Percentiles rank a stretch among this genome's conserved stretches.
Evolutionary conservation across 2,888 invertebrate genomes (phyloP).

Genomic region (Chrysotoxum bicinctum): DNA sequence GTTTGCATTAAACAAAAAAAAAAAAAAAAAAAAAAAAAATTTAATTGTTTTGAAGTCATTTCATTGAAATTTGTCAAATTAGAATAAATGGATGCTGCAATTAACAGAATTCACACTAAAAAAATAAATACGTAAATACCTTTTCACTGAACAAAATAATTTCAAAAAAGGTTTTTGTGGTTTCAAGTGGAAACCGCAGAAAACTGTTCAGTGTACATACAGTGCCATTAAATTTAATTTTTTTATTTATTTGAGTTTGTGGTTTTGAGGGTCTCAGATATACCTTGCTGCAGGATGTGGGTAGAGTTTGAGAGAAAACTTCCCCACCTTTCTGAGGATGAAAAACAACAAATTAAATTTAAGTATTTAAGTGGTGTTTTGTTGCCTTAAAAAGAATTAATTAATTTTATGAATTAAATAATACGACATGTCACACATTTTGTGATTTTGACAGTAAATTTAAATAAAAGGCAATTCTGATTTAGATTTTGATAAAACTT

Average conservation of each 20-base stretch:
- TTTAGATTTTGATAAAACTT: too few relatives aligned
- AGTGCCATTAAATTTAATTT: slow-evolving; percentile 17
- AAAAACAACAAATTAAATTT: not conserved
- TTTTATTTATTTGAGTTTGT: slow-evolving; percentile 29
- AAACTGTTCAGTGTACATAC: slow-evolving; percentile 16
- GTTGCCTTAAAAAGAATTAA: not conserved
- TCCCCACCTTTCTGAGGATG: not conserved
- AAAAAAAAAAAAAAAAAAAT: not conserved
- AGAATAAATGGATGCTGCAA: not conserved
- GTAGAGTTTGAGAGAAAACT: not conserved
- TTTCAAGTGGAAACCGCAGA: not conserved
- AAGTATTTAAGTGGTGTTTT: not conserved
- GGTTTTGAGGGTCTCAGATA: slow-evolving; percentile 5
- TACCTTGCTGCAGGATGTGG: not conserved
- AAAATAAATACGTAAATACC: not conserved
- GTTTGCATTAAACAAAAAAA: not conserved
- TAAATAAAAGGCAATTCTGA: too few relatives aligned
- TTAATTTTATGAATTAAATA: too few relatives aligned
- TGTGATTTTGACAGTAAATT: too few relatives aligned
- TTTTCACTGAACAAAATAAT: not conserved
- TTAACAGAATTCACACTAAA: not conserved
- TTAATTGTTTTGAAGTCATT: slow-evolving; percentile 6
- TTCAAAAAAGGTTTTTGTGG: slow-evolving; percentile 11
- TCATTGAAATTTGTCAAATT: slow-evolving; percentile 12
- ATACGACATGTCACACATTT: too few relatives aligned